Evolutionary conservation across 2,888 invertebrate species (phyloP).

Genomic region (Lochmaea capreae): DNA sequence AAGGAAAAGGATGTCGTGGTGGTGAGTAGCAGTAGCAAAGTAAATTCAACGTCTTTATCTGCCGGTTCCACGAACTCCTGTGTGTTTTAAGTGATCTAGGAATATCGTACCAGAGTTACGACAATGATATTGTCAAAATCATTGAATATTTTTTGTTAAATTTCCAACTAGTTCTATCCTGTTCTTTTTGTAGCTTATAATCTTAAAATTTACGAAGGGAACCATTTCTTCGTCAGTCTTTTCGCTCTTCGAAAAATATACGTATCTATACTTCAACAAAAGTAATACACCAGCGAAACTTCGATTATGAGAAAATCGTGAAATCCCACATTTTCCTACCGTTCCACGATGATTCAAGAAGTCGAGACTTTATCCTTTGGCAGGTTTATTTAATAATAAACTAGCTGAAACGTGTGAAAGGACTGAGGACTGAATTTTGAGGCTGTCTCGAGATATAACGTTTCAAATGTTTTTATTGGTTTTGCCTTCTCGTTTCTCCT

Average conservation of each 20-base stretch:
- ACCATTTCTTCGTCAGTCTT: slow-evolving; percentile 27
- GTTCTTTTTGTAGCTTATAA: background rate
- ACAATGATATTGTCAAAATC: too few species aligned
- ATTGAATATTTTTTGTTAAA: too few species aligned
- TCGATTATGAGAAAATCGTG: slow-evolving; percentile 29
- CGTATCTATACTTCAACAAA: slow-evolving; percentile 22
- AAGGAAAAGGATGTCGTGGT: too few species aligned
- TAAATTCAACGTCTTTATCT: too few species aligned
- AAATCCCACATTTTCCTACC: slow-evolving; percentile 20
- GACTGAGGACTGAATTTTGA: slow-evolving; percentile 17
- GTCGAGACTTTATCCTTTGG: slow-evolving; percentile 25
- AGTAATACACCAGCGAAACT: slow-evolving; percentile 9
- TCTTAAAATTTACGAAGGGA: slow-evolving; percentile 24
- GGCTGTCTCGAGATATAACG: slow-evolving; percentile 21
- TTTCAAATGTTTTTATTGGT: slow-evolving; percentile 25
- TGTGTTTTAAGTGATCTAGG: too few species aligned
- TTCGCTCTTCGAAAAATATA: slow-evolving; percentile 24
- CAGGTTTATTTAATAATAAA: slow-evolving; percentile 33
- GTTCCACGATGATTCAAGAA: slow-evolving; percentile 22
- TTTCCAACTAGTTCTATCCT: background rate
- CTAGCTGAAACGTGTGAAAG: slow-evolving; percentile 25
- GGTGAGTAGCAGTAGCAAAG: too few species aligned
- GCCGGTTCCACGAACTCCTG: too few species aligned
- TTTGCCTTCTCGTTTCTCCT: slow-evolving; percentile 5
- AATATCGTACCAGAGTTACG: too few species aligned